Evolutionary conservation across 2,888 invertebrate genomes (phyloP).

Genomic region (Dusona sp.): DNA sequence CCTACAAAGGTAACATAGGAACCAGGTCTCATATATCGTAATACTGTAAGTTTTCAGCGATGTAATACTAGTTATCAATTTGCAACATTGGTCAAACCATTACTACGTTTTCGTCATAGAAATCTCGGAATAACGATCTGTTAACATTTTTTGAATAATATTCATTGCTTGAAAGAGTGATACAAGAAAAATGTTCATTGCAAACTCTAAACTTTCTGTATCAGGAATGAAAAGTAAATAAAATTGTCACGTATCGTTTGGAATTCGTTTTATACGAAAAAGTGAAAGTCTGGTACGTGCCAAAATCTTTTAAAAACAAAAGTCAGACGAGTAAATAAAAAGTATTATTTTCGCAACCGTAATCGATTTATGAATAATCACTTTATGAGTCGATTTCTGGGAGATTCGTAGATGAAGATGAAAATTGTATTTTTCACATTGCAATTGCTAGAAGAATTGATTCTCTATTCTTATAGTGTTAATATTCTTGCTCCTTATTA

Average conservation of each 20-base stretch:
- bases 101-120: too few species aligned
- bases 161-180: too few species aligned
- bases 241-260: constrained; percentile 1
- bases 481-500: neutral
- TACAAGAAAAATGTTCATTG: too few species aligned
- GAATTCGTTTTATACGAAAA: neutral
- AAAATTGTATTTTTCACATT: neutral
- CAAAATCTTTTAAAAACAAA: neutral
- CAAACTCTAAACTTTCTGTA: neutral
- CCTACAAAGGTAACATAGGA: too few species aligned
- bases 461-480: neutral
- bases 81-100: too few species aligned
- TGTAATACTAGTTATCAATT: too few species aligned
- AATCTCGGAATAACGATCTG: too few species aligned
- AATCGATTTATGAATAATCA: neutral
- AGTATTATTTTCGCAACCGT: neutral
- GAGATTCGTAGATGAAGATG: neutral
- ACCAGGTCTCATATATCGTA: too few species aligned
- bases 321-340: neutral
- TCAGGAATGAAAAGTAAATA: neutral
- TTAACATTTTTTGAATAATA: too few species aligned
- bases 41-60: too few species aligned
- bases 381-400: neutral
- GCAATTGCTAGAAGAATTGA: neutral
- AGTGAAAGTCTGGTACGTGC: neutral